Base-by-base conservation (phyloP, 1,140 invertebrate species). In the Bactericera cockerelli region DNA sequence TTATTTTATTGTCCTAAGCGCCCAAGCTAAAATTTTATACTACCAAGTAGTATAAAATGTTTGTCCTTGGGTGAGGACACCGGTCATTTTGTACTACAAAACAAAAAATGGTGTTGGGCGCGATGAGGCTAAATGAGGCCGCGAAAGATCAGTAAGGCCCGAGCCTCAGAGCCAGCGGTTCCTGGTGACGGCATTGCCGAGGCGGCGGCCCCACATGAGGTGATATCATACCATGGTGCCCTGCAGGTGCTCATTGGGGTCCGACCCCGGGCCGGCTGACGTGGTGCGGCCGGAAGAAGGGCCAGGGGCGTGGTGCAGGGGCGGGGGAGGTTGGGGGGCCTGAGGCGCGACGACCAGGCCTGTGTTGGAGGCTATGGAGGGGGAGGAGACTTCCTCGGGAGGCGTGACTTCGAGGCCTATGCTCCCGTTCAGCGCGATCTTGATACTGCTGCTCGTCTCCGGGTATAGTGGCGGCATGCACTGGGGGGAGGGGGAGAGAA, bases 211-310 rank as follows among this genome's bases (percentile, higher is more conserved):
- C 84, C 85, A 87, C 85, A 87, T 87, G 42, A 87, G 82, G 77
- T 88, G 82, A 77, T 88, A 87, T 90, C 85, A 90, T 87, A 90
- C 87, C 69, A 90, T 89, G 67, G 87, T 89, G 62, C 87, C 87
- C 72, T 89, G 86, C 59, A 89, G 73, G 66, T 87, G 82, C 66
- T 86, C 83, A n/a, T n/a, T n/a, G 1, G 83, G 80, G 66, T 86
- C 84, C 24, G 69, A 66, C n/a, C n/a, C n/a, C 61, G 70, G 69
- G 0, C 67, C 62, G n/a, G n/a, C n/a, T n/a, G n/a, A n/a, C 55
- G 61, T 26, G 21, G 66, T 4, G 21, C 26, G 22, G 2, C 11
- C 8, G 67, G 54, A 10, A 70, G 66, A 1, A 67, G 64, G 31
- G 26, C 11, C 31, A 13, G 57, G n/a, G 49, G 53, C 59, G 22